Evolutionary conservation across 2,797 vertebrate genomes (phyloP).

Genomic region (Dromococcyx pavoninus): DNA sequence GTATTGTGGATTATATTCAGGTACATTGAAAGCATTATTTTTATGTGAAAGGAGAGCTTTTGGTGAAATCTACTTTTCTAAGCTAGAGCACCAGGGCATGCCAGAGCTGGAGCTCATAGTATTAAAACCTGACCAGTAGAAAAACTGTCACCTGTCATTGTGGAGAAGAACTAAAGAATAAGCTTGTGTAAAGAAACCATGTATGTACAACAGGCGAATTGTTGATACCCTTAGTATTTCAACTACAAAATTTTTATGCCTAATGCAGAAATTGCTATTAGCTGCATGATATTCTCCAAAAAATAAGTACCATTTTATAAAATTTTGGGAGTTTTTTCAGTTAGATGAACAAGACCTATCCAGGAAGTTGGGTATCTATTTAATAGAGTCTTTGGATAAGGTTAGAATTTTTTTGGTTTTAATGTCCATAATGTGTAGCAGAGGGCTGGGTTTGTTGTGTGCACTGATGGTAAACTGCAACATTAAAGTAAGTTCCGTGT

Average conservation of each 20-base stretch:
- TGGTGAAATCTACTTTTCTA: background rate
- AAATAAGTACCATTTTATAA: background rate
- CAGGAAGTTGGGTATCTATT: background rate
- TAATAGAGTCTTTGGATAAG: background rate
- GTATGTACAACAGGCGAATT: background rate
- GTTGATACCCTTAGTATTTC: background rate
- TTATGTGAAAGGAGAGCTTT: background rate
- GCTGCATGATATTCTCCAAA: background rate
- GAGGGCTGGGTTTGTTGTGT: background rate
- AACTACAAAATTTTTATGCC: background rate
- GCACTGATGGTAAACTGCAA: background rate
- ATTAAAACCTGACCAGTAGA: background rate
- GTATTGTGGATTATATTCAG: background rate
- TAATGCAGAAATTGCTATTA: background rate
- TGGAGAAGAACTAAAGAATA: background rate
- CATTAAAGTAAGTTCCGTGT: background rate
- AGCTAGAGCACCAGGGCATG: background rate
- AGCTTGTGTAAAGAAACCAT: background rate
- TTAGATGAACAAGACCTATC: background rate
- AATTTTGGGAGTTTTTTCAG: background rate
- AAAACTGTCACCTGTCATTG: background rate
- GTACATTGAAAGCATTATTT: background rate
- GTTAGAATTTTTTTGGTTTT: background rate
- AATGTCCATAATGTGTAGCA: background rate
- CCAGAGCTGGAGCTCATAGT: background rate